A percentile compares a stretch with the other conserved stretches of the same genome.
Conservation (phyloP, 1,140 invertebrate species). For the Bombus ignitus region DNA sequence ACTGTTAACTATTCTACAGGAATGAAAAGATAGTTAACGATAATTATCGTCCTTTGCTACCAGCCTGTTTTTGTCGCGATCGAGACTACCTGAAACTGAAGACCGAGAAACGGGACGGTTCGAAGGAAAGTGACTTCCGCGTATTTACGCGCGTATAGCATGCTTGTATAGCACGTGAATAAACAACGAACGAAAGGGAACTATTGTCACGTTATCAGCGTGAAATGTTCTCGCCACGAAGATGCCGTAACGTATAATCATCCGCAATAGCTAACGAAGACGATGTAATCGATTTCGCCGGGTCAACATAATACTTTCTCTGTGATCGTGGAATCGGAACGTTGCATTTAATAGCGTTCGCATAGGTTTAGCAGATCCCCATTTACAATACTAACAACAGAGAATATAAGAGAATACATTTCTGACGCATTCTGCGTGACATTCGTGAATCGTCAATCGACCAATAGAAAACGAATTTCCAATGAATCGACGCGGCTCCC, state of each 20-base stretch:
- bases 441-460: neutral
- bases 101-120: slow-evolving; percentile 21
- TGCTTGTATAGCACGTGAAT: slow-evolving; percentile 21
- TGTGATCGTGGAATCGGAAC: neutral
- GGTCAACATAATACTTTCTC: neutral
- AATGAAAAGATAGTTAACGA: slow-evolving; percentile 17
- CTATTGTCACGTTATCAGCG: slow-evolving; percentile 34
- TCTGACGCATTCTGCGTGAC: neutral
- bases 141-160: slow-evolving; percentile 22
- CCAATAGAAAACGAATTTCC: slow-evolving; percentile 7
- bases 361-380: too few relatives aligned
- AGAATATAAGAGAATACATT: neutral
- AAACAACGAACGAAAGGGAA: slow-evolving; percentile 45
- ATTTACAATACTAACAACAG: neutral
- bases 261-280: neutral
- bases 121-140: slow-evolving; percentile 66
- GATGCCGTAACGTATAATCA: neutral
- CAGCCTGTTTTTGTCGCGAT: slow-evolving; percentile 1
- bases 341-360: neutral
- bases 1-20: neutral
- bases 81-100: slow-evolving; percentile 20
- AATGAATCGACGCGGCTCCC: neutral
- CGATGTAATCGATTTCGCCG: neutral
- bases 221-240: slow-evolving; percentile 23
- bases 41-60: slow-evolving; percentile 1